Percentiles rank a stretch among this genome's conserved stretches.
Conservation (phyloP, 2,113 vertebrate species). For the Chitala chitala region DNA sequence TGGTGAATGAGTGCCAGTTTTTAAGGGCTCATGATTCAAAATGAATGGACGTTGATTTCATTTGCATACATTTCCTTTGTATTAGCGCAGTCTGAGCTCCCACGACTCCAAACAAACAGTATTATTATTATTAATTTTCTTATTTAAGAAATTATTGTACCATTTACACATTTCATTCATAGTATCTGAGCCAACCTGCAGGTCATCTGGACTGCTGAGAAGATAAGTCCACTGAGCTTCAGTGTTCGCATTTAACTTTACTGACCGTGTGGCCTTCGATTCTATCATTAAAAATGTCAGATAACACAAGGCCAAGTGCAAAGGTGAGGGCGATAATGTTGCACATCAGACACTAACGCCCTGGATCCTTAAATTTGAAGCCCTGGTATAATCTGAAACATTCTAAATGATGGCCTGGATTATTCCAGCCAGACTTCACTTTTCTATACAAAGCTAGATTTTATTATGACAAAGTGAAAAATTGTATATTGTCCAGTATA, state of each 20-base stretch:
- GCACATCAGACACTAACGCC: neutral
- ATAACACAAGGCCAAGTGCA: too few relatives aligned
- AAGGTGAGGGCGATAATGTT: neutral
- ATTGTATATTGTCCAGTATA: too few relatives aligned
- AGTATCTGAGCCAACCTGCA: too few relatives aligned
- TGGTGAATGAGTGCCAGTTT: neutral
- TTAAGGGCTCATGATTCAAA: neutral
- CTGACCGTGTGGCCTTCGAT: too few relatives aligned
- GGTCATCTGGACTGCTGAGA: too few relatives aligned
- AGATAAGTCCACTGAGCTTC: too few relatives aligned
- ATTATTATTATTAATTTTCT: too few relatives aligned
- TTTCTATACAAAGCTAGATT: neutral
- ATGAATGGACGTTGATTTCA: neutral
- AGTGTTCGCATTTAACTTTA: too few relatives aligned
- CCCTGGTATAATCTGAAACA: neutral
- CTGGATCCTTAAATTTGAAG: too few relatives aligned
- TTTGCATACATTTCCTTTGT: neutral
- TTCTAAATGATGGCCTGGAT: neutral
- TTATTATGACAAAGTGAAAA: neutral
- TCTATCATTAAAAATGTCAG: neutral
- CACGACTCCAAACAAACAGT: neutral
- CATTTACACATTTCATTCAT: too few relatives aligned
- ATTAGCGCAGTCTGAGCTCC: neutral
- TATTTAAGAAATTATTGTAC: too few relatives aligned
- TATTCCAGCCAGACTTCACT: neutral